A percentile compares a stretch with the other conserved stretches of the same genome.
phyloP scores from a whole-genome alignment of 2,113 vertebrate genomes.

The Lutjanus erythropterus region DNA sequence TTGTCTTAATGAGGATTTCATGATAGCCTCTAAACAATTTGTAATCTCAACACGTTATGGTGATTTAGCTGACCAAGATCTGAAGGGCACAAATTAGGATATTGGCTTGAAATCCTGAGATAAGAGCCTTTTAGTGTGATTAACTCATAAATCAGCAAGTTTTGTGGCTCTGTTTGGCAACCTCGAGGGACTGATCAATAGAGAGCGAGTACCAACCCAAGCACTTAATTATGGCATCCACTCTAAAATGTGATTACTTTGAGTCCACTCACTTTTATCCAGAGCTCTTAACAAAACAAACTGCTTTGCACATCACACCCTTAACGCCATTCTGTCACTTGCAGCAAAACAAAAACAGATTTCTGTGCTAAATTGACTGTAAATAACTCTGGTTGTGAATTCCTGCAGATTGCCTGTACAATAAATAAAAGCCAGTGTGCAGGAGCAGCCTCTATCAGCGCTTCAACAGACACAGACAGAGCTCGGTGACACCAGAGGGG shows the following conservation, averaged over 20 bases:
- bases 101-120: conserved; percentile 16
- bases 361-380: conserved; percentile 12
- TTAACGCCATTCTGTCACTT: neutral
- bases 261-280: neutral
- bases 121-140: conserved; percentile 52
- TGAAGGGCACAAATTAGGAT: conserved; percentile 15
- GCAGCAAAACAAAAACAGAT: conserved; percentile 3
- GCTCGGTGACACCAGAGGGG: neutral
- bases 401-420: neutral
- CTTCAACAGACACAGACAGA: conserved; percentile 4
- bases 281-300: conserved; percentile 24
- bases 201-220: neutral
- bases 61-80: conserved; percentile 19
- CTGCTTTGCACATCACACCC: neutral
- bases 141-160: conserved; percentile 44
- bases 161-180: conserved; percentile 2
- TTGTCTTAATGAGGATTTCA: neutral
- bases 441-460: neutral
- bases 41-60: neutral
- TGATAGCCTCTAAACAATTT: neutral
- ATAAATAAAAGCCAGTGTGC: conserved; percentile 3
- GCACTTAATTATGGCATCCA: conserved; percentile 18
- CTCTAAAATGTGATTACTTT: conserved; percentile 2
- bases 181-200: conserved; percentile 35
- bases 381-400: conserved; percentile 15